Evolutionary conservation across 2,888 invertebrate species (phyloP), one percentile per base, ranked within the genome.

Genomic region (Tinea trinotella): DNA sequence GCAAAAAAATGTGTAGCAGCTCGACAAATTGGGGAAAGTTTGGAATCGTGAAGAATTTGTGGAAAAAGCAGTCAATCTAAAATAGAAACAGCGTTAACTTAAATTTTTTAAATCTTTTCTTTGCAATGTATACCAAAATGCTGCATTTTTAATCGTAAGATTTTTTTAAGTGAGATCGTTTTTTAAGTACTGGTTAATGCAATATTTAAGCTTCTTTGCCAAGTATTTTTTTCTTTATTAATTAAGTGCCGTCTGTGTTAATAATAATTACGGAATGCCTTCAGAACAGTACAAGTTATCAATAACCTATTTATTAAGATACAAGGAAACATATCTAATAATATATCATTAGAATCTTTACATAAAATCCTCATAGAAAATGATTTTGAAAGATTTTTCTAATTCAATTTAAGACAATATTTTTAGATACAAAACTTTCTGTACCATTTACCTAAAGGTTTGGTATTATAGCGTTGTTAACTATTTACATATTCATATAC

Each of bases 121-220:
- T 76, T 80, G 81, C 81, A 84, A 84, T 84, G 73, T 82, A 85
- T 82, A 85, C 84, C 84, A 85, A 85, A 85, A 82, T 81, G 76
- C 76, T 83, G 85, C 84, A 85, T 85, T 84, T 83, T 83, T 74
- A 76, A 76, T 80, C 67, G 63, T 83, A 85, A 84, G 79, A 30
- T 3, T 68, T 64, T n/a, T 62, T 71, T 67, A 78, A 83, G 82
- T 82, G 82, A 82, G 80, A 82, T n/a, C n/a, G n/a, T n/a, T n/a
- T n/a, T n/a, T n/a, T n/a, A n/a, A n/a, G n/a, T n/a, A n/a, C n/a
- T n/a, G n/a, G n/a, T n/a, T n/a, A n/a, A n/a, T n/a, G n/a, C n/a
- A n/a, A 69, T 67, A 57, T 57, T 24, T 64, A 66, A 68, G 35
- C 71, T 67, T 70, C 67, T 65, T 65, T 62, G 63, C 64, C 13